phyloP scores from a whole-genome alignment of 2,888 invertebrate genomes.

The Drosophila helvetica region DNA sequence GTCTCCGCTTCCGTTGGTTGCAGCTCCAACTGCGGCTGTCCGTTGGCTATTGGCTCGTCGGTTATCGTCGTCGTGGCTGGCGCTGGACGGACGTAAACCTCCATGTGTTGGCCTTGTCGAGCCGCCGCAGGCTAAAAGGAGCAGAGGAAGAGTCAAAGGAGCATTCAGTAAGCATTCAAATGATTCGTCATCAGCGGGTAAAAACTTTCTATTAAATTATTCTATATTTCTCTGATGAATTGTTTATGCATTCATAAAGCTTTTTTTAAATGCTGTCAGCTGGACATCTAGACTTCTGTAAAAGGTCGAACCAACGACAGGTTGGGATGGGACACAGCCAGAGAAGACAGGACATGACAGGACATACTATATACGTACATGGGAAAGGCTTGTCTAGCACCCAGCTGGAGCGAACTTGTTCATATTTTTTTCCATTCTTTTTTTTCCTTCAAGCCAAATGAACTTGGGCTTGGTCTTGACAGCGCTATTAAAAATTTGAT shows the following conservation, averaged over 20 bases:
- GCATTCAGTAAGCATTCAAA: constrained; percentile 47
- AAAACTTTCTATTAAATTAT: constrained; percentile 21
- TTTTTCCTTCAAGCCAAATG: constrained; percentile 16
- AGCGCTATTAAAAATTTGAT: constrained; percentile 60
- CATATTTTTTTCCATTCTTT: background rate
- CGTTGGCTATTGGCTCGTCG: constrained; percentile 17
- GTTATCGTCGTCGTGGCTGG: constrained; percentile 28
- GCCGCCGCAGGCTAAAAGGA: constrained; percentile 53
- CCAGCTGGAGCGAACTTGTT: constrained; percentile 43
- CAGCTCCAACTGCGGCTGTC: constrained; percentile 21
- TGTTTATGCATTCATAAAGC: constrained; percentile 35
- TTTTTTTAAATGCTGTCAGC: constrained; percentile 40
- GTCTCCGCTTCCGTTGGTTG: constrained; percentile 27
- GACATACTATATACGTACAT: background rate
- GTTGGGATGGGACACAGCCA: constrained; percentile 12
- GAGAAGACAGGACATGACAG: constrained; percentile 3
- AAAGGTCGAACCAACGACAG: constrained; percentile 21
- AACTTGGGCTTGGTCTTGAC: constrained; percentile 45
- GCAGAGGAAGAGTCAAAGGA: background rate
- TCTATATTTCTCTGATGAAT: constrained; percentile 39
- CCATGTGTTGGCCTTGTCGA: constrained; percentile 72
- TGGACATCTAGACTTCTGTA: constrained; percentile 26
- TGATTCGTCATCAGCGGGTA: constrained; percentile 46
- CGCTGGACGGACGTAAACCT: constrained; percentile 49
- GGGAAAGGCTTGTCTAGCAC: constrained; percentile 28